Base-by-base conservation (phyloP, 2,113 vertebrate species). In the Fulica atra region DNA sequence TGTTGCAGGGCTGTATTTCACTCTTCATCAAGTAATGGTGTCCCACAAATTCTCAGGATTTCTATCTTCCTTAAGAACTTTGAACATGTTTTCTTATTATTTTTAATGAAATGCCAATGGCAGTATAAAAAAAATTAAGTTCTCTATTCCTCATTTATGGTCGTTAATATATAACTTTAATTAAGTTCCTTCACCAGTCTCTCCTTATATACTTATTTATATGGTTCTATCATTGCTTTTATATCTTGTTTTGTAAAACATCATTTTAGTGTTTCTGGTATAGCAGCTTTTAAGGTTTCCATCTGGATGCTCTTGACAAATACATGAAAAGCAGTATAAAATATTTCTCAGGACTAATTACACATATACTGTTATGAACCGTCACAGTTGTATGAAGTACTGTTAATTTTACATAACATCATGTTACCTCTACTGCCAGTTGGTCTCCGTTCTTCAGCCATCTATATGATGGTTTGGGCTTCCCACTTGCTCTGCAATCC, bases 401-500 rank as follows among this genome's bases (percentile, higher is more conserved):
- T 9, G 14, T 20, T 42, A 5, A 54, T 35, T 68, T 65, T 33
- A 26, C 59, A 24, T 1, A 81, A 31, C 68, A 69, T 1, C 29
- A 19, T 6, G 40, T 92, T 98, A 99, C 99, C 99, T 99, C 98
- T 26, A 96, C 20, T 35, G 84, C 44, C 38, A 99, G 73, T 19
- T 97, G 97, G 21, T 98, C 98, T 77, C 99, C 99, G 28, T 99
- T 98, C 97, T 98, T 99, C 96, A 99, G 77, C 99, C 99, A 99
- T 92, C 98, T 98, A 89, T 99, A 99, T 1, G 99, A 99, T 1
- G 99, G 99, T 90, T 99, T 99, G 11, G 99, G 99, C 57, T 99
- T 99, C 28, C 99, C 99, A 78, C 95, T 98, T 6, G 99, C 99
- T 88, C 98, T 98, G 64, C 99, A 99, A 63, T 99, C 99, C 99